These are phyloP conservation scores for Chaetodon trifascialis DNA, from an alignment of 2,113 vertebrate species.

Conservation along the genomic window DNA sequence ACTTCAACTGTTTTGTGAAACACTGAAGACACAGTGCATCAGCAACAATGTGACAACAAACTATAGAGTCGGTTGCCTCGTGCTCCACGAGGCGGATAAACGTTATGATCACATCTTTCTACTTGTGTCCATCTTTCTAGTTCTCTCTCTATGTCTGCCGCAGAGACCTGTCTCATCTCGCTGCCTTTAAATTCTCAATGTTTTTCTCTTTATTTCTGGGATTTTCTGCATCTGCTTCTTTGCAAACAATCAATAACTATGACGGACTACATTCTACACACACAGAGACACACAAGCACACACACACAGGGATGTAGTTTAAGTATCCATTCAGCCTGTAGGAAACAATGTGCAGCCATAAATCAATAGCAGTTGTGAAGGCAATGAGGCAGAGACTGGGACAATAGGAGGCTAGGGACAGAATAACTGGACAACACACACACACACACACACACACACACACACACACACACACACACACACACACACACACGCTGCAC, in stretches of 20 bases:
- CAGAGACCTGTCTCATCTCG: background rate
- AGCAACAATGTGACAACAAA: constrained; percentile 6
- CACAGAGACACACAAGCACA: constrained; percentile 8
- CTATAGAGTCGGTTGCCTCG: background rate
- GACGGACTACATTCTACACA: constrained; percentile 4
- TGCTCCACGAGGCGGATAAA: background rate
- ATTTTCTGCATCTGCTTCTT: background rate
- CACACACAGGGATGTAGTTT: constrained; percentile 14
- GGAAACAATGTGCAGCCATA: constrained; percentile 57
- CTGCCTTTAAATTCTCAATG: background rate
- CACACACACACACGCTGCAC: too few relatives aligned
- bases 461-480: background rate
- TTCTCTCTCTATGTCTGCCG: background rate
- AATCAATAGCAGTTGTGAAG: constrained; percentile 70
- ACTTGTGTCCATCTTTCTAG: constrained; percentile 11
- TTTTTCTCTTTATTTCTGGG: constrained; percentile 5
- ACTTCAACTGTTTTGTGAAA: background rate
- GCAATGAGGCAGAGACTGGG: constrained; percentile 65
- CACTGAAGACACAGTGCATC: background rate
- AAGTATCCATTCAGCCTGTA: constrained; percentile 41
- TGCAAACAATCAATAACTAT: constrained; percentile 31
- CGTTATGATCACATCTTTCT: constrained; percentile 19
- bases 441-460: constrained; percentile 23
- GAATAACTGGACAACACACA: constrained; percentile 32
- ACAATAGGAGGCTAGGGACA: constrained; percentile 52